Percentiles rank a stretch among this genome's conserved stretches.
phyloP scores from a whole-genome alignment of 2,113 vertebrate species.

The Taxidea taxus region DNA sequence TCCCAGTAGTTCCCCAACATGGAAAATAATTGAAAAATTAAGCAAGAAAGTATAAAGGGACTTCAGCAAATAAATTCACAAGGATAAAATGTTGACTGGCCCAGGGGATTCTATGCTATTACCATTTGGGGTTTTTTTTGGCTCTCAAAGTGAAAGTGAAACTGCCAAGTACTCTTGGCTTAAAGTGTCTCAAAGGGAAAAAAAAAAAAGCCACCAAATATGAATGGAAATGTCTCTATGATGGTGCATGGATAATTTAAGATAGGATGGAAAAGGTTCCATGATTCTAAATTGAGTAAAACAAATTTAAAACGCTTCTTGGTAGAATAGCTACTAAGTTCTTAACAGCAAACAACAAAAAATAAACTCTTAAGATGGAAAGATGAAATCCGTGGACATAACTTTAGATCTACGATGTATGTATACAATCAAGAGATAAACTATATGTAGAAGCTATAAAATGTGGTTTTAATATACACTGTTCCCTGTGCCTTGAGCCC shows the following conservation, averaged over 20 bases:
- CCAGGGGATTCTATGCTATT: slow-evolving; percentile 66
- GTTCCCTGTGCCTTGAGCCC: not conserved
- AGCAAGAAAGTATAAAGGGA: slow-evolving; percentile 36
- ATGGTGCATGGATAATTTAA: slow-evolving; percentile 50
- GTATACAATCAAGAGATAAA: not conserved
- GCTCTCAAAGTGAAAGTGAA: slow-evolving; percentile 55
- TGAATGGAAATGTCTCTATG: slow-evolving; percentile 59
- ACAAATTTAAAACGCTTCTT: slow-evolving; percentile 48
- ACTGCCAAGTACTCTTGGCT: slow-evolving; percentile 69
- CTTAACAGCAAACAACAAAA: slow-evolving; percentile 35
- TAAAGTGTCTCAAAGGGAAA: slow-evolving; percentile 59
- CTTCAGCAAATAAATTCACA: slow-evolving; percentile 68
- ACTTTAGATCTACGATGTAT: not conserved
- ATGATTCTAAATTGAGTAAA: slow-evolving; percentile 56
- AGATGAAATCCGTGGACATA: slow-evolving; percentile 34
- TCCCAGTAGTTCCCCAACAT: slow-evolving; percentile 47
- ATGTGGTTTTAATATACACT: not conserved
- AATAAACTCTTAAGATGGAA: slow-evolving; percentile 15
- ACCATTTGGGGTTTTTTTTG: slow-evolving; percentile 57
- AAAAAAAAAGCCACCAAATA: slow-evolving; percentile 33
- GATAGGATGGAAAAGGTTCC: slow-evolving; percentile 54
- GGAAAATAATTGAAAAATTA: slow-evolving; percentile 74
- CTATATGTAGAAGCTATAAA: not conserved
- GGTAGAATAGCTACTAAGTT: slow-evolving; percentile 1
- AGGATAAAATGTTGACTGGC: slow-evolving; percentile 65